A percentile compares a stretch with the other conserved stretches of the same genome.
These are phyloP conservation scores for Magallana nippona DNA, from an alignment of 2,888 invertebrate genomes.

Conservation along the genomic window DNA sequence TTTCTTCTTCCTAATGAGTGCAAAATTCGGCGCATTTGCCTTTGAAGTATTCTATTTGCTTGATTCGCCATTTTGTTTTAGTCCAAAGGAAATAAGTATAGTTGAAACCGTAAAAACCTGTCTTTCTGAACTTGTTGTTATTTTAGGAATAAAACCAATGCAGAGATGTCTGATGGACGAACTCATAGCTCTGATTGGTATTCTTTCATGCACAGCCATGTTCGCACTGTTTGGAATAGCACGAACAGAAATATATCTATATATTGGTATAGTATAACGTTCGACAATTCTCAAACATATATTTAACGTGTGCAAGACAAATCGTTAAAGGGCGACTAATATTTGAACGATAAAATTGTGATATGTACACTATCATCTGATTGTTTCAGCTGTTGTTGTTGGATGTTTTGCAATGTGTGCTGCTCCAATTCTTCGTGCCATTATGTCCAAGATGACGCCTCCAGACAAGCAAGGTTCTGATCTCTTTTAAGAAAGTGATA, in stretches of 20 bases:
- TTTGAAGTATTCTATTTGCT: slow-evolving; percentile 58
- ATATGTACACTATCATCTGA: too few relatives aligned
- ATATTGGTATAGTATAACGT: slow-evolving; percentile 30
- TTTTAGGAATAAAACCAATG: slow-evolving; percentile 53
- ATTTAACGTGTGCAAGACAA: too few relatives aligned
- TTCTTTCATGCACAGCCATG: slow-evolving; percentile 45
- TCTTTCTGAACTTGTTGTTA: slow-evolving; percentile 49
- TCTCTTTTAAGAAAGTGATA: too few relatives aligned
- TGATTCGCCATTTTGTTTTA: slow-evolving; percentile 62
- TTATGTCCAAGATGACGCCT: slow-evolving; percentile 43
- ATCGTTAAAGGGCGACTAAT: too few relatives aligned
- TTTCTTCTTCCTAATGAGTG: slow-evolving; percentile 50
- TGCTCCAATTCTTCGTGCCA: slow-evolving; percentile 32
- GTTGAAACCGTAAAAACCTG: slow-evolving; percentile 51
- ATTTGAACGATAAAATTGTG: too few relatives aligned
- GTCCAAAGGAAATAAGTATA: slow-evolving; percentile 52
- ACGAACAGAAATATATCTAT: slow-evolving; percentile 8
- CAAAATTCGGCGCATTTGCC: slow-evolving; percentile 48
- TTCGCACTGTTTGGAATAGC: slow-evolving; percentile 53
- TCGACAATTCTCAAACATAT: too few relatives aligned
- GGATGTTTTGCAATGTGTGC: slow-evolving; percentile 31
- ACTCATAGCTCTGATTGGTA: slow-evolving; percentile 57
- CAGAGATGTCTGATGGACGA: slow-evolving; percentile 57
- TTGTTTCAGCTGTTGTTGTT: slow-evolving; percentile 25
- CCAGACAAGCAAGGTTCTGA: slow-evolving; percentile 39